Base-by-base conservation (phyloP, 2,888 invertebrate genomes). In the Cremastobaeus sp. region DNA sequence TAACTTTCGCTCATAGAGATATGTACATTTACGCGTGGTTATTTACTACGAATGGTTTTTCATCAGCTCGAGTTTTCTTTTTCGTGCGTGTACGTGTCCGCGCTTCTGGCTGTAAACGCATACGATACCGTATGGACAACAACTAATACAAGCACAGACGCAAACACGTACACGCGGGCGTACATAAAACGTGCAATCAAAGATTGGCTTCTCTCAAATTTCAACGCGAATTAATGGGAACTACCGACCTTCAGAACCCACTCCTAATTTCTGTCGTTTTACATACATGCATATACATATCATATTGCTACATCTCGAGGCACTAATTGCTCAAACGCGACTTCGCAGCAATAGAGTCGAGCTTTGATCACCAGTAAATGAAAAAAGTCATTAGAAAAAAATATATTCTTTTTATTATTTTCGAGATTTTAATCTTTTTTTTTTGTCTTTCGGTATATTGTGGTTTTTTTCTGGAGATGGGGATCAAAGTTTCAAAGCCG, bases 261-360 rank as follows among this genome's bases (percentile, higher is more conserved):
- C 50, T 57, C 47, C 52, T 76, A 32, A 12, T 18, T 18, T 21
- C 30, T 71, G 45, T 64, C 69, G 70, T 54, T 72, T 74, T 77
- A 65, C 70, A 76, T 77, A 74, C 75, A 79, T 80, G 50, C 78
- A 81, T 54, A 69, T 81, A 81, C 75, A 65, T 66, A 64, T n/a
- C n/a, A n/a, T 76, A 74, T 77, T 76, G 72, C 76, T 80, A 80
- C 76, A 76, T 77, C 76, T 78, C 76, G 77, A 81, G 79, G 81
- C 78, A 81, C 79, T 76, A 72, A 72, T 78, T 78, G 76, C 77
- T 74, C 77, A 60, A 79, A 71, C 55, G 78, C 66, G 65, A 70
- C 77, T 78, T 59, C 68, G 62, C 59, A 32, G 45, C 28, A 18
- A 18, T 34, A 20, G 54, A 64, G 47, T 48, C 32, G 43, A 62